A percentile compares a stretch with the other conserved stretches of the same genome.
These are phyloP conservation scores for Chauna torquata DNA, from an alignment of 2,113 vertebrate genomes.

Conservation along the genomic window DNA sequence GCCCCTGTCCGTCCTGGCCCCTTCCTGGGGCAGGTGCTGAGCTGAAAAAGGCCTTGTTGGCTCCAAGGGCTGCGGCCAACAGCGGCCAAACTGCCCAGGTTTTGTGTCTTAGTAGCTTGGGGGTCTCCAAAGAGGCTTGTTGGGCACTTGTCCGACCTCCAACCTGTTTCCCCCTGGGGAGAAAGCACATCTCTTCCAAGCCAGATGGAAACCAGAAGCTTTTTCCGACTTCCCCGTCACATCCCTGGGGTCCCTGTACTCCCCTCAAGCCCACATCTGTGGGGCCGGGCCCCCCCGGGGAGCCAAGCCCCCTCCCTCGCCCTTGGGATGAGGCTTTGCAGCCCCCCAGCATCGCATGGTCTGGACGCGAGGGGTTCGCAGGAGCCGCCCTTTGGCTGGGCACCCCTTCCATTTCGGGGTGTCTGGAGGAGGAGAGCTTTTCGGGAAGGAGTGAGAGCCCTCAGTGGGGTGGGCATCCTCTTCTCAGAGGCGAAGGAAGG, in stretches of 20 bases:
- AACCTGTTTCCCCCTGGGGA: background rate
- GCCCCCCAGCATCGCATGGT: background rate
- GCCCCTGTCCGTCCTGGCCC: background rate
- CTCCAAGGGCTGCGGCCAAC: background rate
- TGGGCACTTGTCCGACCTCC: background rate
- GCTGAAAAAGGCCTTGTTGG: background rate
- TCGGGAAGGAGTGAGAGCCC: background rate
- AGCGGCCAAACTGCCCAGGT: accelerated
- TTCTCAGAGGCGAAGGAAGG: background rate
- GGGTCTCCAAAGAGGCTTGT: background rate
- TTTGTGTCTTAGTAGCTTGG: background rate
- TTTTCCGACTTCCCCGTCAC: background rate
- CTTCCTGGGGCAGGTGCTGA: background rate
- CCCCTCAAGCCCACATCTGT: accelerated
- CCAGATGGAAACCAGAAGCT: background rate
- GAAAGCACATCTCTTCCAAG: background rate
- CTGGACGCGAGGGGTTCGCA: background rate
- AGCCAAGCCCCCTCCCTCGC: background rate
- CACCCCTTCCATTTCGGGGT: accelerated
- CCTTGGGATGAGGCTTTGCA: background rate
- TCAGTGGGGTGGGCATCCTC: background rate
- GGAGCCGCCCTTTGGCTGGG: background rate
- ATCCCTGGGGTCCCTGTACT: background rate
- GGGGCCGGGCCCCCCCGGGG: accelerated
- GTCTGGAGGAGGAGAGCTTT: background rate